A percentile compares a stretch with the other conserved stretches of the same genome.
These are phyloP conservation scores for Drosophila ananassae DNA, from an alignment of 1,140 invertebrate genomes.

Conservation along the genomic window DNA sequence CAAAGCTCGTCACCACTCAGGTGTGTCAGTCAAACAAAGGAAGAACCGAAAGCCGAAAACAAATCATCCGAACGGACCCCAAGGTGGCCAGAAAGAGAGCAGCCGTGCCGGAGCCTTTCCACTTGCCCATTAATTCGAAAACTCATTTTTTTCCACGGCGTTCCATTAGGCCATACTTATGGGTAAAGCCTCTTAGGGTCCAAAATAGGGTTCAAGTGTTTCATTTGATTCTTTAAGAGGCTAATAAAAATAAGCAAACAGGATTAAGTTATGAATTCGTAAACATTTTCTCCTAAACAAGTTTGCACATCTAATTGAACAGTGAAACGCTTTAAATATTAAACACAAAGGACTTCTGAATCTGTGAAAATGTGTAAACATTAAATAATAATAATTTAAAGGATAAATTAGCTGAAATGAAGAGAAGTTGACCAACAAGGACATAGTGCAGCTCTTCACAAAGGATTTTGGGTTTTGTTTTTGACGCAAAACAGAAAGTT, in stretches of 20 bases:
- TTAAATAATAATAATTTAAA: background rate
- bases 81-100: conserved; percentile 13
- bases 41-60: conserved; percentile 24
- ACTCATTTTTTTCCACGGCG: conserved; percentile 6
- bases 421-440: background rate
- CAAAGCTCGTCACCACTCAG: conserved; percentile 58
- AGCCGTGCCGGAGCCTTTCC: conserved; percentile 14
- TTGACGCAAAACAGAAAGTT: conserved; percentile 1
- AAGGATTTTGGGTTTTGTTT: conserved; percentile 3
- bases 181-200: conserved; percentile 38
- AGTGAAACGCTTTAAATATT: no score
- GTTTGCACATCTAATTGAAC: conserved; percentile 3
- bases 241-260: conserved; percentile 24
- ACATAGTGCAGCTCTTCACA: conserved; percentile 2
- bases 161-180: conserved; percentile 20
- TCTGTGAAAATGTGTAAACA: background rate
- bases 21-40: conserved; percentile 55
- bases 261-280: no score
- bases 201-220: conserved; percentile 9
- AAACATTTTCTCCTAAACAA: conserved; percentile 4
- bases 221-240: conserved; percentile 19
- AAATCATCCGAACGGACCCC: conserved; percentile 16
- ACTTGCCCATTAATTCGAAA: conserved; percentile 19
- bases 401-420: background rate
- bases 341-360: background rate